Evolutionary conservation across 2,113 vertebrate species (phyloP).

Genomic region (Ptyas mucosa): DNA sequence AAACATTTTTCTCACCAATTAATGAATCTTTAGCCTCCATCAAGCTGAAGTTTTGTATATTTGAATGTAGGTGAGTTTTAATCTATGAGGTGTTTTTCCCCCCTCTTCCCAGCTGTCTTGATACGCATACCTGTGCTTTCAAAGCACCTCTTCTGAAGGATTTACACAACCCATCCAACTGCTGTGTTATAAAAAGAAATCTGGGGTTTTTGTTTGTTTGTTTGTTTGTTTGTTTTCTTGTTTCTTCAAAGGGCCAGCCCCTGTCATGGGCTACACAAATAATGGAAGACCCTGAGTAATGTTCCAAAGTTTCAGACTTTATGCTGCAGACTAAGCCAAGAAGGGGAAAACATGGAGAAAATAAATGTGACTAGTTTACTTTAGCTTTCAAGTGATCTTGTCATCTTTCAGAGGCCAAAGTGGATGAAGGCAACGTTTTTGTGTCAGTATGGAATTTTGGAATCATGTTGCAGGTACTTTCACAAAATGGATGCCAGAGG

Average conservation of each 20-base stretch:
- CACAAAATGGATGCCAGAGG: neutral
- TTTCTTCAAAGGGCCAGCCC: neutral
- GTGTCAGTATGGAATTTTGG: neutral
- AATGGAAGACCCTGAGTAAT: neutral
- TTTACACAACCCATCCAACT: neutral
- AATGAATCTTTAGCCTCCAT: neutral
- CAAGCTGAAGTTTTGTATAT: neutral
- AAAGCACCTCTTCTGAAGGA: neutral
- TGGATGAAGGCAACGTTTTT: neutral
- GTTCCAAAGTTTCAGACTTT: neutral
- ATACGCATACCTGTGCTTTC: neutral
- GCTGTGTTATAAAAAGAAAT: neutral
- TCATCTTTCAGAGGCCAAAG: neutral
- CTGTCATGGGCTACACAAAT: neutral
- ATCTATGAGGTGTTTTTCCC: neutral
- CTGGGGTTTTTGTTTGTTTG: neutral
- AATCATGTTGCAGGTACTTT: neutral
- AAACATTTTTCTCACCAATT: neutral
- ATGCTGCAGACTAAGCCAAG: neutral
- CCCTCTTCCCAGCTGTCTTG: neutral
- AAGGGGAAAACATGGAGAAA: neutral
- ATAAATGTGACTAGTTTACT: neutral
- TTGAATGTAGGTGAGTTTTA: neutral
- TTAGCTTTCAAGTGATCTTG: neutral
- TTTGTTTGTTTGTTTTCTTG: neutral